Evolutionary conservation across 35 echinoderm and acorn worm genomes (phyloP).

Genomic region (Patiria miniata): DNA sequence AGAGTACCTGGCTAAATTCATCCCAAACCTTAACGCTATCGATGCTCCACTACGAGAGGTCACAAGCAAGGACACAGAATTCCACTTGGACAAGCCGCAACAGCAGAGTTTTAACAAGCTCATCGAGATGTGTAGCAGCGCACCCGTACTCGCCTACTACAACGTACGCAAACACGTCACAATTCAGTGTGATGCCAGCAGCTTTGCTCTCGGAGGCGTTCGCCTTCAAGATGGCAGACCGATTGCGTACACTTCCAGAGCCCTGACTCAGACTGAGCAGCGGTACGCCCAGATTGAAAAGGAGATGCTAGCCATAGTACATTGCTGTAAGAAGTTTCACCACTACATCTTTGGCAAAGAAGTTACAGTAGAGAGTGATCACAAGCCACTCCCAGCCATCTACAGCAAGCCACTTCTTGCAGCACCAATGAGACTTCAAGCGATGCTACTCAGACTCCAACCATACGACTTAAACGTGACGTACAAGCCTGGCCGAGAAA

Average conservation of each 20-base stretch:
- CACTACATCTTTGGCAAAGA: constrained; percentile 66
- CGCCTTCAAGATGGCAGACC: constrained; percentile 62
- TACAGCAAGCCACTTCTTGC: not conserved
- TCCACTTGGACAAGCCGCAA: constrained; percentile 67
- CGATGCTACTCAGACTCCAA: no score
- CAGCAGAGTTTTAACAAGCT: constrained; percentile 41
- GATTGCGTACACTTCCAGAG: constrained; percentile 75
- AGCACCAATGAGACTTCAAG: not conserved
- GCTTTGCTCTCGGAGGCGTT: constrained; percentile 62
- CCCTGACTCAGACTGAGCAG: constrained; percentile 34
- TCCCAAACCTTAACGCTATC: constrained; percentile 52
- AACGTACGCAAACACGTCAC: constrained; percentile 34
- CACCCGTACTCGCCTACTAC: constrained; percentile 62
- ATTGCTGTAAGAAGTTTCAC: constrained; percentile 53
- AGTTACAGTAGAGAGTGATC: constrained; percentile 70
- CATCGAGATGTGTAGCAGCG: constrained; percentile 24
- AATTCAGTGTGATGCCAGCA: constrained; percentile 76
- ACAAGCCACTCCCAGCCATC: constrained; percentile 56
- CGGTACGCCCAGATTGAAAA: constrained; percentile 70
- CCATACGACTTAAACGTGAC: constrained; percentile 13
- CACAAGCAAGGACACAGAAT: no score
- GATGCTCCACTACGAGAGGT: constrained; percentile 57
- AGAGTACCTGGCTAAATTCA: constrained; percentile 72
- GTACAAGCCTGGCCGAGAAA: constrained; percentile 13
- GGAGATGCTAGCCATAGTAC: constrained; percentile 64